A percentile compares a stretch with the other conserved stretches of the same genome.
Evolutionary conservation across 2,113 vertebrate species (phyloP).

Genomic region (Pluvialis apricaria): DNA sequence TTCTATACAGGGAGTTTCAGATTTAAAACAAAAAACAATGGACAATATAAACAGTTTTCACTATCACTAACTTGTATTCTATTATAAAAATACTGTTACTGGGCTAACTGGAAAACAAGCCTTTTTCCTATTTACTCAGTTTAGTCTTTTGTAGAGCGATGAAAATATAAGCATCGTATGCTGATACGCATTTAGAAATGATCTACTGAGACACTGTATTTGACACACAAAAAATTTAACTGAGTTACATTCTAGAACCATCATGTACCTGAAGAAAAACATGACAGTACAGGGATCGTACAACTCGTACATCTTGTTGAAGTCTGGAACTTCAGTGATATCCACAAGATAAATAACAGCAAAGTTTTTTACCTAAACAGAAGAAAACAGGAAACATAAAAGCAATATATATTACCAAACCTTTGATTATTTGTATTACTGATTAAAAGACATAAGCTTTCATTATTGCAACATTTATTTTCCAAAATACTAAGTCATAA

Average conservation of each 20-base stretch:
- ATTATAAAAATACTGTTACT: not conserved
- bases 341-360: slow-evolving; percentile 98
- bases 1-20: not conserved
- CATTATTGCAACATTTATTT: not conserved
- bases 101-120: not conserved
- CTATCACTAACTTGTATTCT: not conserved
- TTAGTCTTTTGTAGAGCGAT: not conserved
- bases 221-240: not conserved
- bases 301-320: slow-evolving; percentile 99
- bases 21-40: not conserved
- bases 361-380: slow-evolving; percentile 94
- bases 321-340: slow-evolving; percentile 98
- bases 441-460: not conserved
- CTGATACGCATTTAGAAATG: not conserved
- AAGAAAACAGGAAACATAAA: not conserved
- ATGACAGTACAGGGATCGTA: slow-evolving; percentile 98
- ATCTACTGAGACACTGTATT: not conserved
- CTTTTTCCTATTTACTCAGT: not conserved
- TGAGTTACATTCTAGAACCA: not conserved
- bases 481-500: not conserved
- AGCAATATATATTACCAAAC: not conserved
- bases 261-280: slow-evolving; percentile 95
- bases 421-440: not conserved
- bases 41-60: not conserved
- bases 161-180: not conserved